These are phyloP conservation scores for Muntiacus reevesi DNA, from an alignment of 2,113 vertebrate genomes.

Conservation along the genomic window DNA sequence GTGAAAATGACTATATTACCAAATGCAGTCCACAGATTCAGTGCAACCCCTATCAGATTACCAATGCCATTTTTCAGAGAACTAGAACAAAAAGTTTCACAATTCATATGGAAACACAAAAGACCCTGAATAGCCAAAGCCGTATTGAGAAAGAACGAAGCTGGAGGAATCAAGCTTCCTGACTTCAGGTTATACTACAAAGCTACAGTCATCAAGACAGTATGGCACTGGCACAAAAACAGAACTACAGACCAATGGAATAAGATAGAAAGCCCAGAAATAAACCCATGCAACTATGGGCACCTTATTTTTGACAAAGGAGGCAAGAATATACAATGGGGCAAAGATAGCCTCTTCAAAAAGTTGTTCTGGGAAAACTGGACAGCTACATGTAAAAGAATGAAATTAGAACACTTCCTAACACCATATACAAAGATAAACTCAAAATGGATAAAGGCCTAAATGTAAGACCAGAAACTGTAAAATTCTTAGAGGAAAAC, in stretches of 20 bases:
- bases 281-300: not conserved
- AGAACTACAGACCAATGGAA: not conserved
- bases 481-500: not conserved
- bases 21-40: not conserved
- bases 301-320: not conserved
- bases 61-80: not conserved
- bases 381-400: not conserved
- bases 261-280: not conserved
- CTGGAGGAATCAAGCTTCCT: not conserved
- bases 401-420: not conserved
- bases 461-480: not conserved
- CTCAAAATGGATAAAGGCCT: not conserved
- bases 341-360: not conserved
- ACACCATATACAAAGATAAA: not conserved
- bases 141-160: not conserved
- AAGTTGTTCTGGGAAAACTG: not conserved
- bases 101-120: not conserved
- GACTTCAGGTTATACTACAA: not conserved
- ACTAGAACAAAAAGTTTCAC: not conserved
- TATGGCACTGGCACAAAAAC: not conserved
- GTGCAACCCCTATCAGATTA: not conserved
- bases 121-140: not conserved
- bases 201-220: not conserved
- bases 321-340: not conserved
- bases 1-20: not conserved